These are phyloP conservation scores for Polydrusus pterygomalis DNA, from an alignment of 2,888 invertebrate species.

Conservation along the genomic window DNA sequence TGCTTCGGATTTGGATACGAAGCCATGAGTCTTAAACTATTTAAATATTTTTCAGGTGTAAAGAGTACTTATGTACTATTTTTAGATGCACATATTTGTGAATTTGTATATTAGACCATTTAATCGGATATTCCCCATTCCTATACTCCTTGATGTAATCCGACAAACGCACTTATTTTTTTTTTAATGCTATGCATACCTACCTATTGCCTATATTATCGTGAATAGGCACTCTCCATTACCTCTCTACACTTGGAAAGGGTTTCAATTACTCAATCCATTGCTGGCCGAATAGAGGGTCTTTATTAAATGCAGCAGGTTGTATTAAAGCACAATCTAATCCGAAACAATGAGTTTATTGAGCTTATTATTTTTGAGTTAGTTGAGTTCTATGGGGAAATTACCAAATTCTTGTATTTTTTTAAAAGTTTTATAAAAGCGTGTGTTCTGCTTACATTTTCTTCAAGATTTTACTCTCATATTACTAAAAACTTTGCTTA, in stretches of 20 bases:
- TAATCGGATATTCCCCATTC: no score
- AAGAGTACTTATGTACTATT: no score
- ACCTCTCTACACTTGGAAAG: constrained; percentile 53
- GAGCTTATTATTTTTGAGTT: constrained; percentile 48
- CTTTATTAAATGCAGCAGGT: constrained; percentile 49
- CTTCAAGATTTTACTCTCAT: no score
- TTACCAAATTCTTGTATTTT: no score
- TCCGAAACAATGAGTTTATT: constrained; percentile 44
- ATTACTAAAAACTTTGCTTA: no score
- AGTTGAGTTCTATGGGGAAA: not conserved
- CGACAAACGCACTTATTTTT: constrained; percentile 20
- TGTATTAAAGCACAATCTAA: constrained; percentile 42
- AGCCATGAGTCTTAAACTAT: no score
- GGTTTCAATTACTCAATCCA: constrained; percentile 47
- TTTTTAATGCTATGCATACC: constrained; percentile 17
- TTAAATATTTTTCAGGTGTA: no score
- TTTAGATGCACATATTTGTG: no score
- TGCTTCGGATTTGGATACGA: no score
- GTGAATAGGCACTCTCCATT: constrained; percentile 49
- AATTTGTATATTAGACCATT: no score
- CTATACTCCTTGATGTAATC: not conserved
- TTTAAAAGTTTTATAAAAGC: no score
- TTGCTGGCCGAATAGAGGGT: constrained; percentile 31
- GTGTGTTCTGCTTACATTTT: no score
- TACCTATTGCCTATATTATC: constrained; percentile 20